Evolutionary conservation across 2,888 invertebrate species (phyloP).

Genomic region (Hydroisotoma schaefferi): DNA sequence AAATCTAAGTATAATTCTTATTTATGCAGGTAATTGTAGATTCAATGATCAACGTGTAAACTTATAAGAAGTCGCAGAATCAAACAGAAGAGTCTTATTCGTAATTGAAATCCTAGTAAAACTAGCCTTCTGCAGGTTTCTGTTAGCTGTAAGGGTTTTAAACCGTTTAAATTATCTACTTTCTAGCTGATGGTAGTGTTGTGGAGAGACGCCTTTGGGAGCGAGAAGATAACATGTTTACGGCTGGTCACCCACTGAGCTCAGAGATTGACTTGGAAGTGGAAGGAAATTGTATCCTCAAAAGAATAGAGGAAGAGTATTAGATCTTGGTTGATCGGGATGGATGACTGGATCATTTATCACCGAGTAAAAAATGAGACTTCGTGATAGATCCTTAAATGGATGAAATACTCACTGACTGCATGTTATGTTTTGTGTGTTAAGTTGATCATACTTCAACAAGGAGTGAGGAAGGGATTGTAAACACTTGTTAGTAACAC

Average conservation of each 20-base stretch:
- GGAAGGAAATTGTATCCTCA: too few species aligned
- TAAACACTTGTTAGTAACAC: conserved; percentile 1
- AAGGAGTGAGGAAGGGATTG: background rate
- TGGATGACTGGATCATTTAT: conserved; percentile 8
- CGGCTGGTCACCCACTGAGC: conserved; percentile 45
- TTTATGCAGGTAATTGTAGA: too few species aligned
- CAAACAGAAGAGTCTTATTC: too few species aligned
- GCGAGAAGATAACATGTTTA: conserved; percentile 45
- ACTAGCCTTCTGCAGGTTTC: too few species aligned
- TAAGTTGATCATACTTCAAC: too few species aligned
- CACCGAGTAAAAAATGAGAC: conserved; percentile 1
- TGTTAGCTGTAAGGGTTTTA: too few species aligned
- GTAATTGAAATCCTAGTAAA: too few species aligned
- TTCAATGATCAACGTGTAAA: too few species aligned
- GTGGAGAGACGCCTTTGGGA: conserved; percentile 31
- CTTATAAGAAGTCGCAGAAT: too few species aligned
- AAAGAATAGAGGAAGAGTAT: background rate
- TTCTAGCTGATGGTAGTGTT: background rate
- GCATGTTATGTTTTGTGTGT: too few species aligned
- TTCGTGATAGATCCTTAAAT: conserved; percentile 4
- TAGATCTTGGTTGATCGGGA: background rate
- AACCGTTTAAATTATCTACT: too few species aligned
- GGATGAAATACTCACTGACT: conserved; percentile 5
- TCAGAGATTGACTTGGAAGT: conserved; percentile 39
- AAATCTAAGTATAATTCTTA: too few species aligned